These are phyloP conservation scores for Tachina fera DNA, from an alignment of 2,888 invertebrate species.

Conservation along the genomic window DNA sequence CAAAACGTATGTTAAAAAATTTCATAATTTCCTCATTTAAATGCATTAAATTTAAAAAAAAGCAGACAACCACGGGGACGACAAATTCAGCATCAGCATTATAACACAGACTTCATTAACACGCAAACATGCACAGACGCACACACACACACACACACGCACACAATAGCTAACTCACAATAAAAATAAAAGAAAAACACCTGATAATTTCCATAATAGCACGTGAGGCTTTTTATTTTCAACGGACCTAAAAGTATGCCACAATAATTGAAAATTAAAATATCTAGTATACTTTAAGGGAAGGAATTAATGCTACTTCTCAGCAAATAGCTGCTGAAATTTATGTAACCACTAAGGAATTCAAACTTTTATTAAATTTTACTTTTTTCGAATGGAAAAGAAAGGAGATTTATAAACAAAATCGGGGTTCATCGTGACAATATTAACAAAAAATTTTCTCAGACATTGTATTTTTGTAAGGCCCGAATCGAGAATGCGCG, in stretches of 20 bases:
- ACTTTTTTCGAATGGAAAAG: no score
- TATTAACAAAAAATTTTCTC: no score
- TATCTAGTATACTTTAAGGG: neutral
- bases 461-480: no score
- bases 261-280: slow-evolving; percentile 36
- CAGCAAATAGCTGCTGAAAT: no score
- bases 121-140: neutral
- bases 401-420: no score
- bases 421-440: no score
- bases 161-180: neutral
- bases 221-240: slow-evolving; percentile 51
- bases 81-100: slow-evolving; percentile 8
- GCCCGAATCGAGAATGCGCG: no score
- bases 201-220: slow-evolving; percentile 22
- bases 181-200: neutral
- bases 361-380: no score
- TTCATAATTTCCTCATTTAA: slow-evolving; percentile 78
- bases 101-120: slow-evolving; percentile 8
- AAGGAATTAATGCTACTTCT: no score
- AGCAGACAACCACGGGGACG: neutral
- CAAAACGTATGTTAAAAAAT: slow-evolving; percentile 49
- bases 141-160: neutral
- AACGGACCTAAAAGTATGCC: slow-evolving; percentile 73
- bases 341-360: no score
- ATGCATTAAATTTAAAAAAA: slow-evolving; percentile 75